Conservation (phyloP, 2,113 vertebrate genomes). For the Paraplagusia blochii region DNA sequence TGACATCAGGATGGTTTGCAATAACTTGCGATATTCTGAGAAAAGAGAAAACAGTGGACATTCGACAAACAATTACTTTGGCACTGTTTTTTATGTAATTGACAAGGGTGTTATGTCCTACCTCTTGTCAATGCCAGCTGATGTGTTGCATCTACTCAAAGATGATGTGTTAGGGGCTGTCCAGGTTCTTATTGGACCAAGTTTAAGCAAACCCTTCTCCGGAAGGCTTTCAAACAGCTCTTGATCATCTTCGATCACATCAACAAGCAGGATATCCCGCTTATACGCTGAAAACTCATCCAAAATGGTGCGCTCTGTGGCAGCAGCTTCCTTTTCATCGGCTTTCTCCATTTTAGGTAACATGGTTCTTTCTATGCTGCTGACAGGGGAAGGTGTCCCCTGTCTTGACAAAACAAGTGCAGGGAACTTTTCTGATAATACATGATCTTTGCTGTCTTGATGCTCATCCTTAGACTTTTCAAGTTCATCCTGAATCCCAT, state of each 20-base stretch:
- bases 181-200: conserved; percentile 24
- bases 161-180: neutral
- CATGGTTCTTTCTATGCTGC: neutral
- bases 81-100: neutral
- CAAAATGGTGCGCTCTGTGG: conserved; percentile 30
- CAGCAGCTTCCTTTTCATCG: neutral
- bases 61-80: neutral
- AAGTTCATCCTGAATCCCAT: conserved; percentile 1
- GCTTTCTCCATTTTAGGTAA: neutral
- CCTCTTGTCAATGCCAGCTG: conserved; percentile 21
- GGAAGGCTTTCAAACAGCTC: conserved; percentile 81
- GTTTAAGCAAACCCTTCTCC: conserved; percentile 53
- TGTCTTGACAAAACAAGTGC: conserved; percentile 4
- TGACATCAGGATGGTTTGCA: conserved; percentile 4
- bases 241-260: conserved; percentile 85
- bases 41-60: conserved; percentile 29
- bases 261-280: conserved; percentile 85
- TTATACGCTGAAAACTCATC: conserved; percentile 83
- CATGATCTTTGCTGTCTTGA: neutral
- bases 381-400: conserved; percentile 11
- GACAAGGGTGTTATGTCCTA: conserved; percentile 1
- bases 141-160: neutral
- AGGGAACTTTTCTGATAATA: neutral
- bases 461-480: neutral
- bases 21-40: conserved; percentile 39